Evolutionary conservation across 2,113 vertebrate species (phyloP), one percentile per base, ranked within the genome.

Genomic region (Brachypodius melanocephalos): DNA sequence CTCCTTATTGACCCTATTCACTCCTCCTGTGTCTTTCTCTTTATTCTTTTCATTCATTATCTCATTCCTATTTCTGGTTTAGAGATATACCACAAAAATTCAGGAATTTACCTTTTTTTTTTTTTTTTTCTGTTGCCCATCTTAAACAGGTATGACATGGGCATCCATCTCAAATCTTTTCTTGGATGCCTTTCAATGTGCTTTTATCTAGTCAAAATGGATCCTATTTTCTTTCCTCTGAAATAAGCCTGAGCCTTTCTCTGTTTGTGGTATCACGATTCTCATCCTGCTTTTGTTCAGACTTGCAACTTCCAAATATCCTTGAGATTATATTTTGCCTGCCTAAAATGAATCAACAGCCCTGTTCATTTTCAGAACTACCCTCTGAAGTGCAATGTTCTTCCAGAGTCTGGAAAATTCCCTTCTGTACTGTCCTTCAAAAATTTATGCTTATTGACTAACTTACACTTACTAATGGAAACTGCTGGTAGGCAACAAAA

Each of bases 301-400:
- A 75, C 59, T 38, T 88, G 83, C 75, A 93, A 7, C 48, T 92
- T 97, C 51, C 34, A 69, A 83, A 83, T 90, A 57, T 74, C 65
- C 51, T 84, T 92, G 71, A 76, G 62, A 57, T 85, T 85, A 14
- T 73, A 71, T 91, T 94, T 91, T 21, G 2, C 21, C 81, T 66
- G 78, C 75, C 71, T 88, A 62, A 80, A 82, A 79, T 62, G 63
- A 52, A 46, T 93, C 80, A 77, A 26, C 55, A 86, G 51, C 59
- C 52, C 28, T 5, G 8, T 57, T 95, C 51, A n/a, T 93, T 94
- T 90, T 69, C 77, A 77, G 81, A 96, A 95, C 71, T 66, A 54
- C 55, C 55, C 94, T 87, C 87, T 2, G 6, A 89, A 94, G 93
- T 89, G 72, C 87, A 91, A 88, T 95, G 87, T 96, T 92, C 89